phyloP scores from a whole-genome alignment of 2,888 invertebrate species.

The Zaprionus bogoriensis region DNA sequence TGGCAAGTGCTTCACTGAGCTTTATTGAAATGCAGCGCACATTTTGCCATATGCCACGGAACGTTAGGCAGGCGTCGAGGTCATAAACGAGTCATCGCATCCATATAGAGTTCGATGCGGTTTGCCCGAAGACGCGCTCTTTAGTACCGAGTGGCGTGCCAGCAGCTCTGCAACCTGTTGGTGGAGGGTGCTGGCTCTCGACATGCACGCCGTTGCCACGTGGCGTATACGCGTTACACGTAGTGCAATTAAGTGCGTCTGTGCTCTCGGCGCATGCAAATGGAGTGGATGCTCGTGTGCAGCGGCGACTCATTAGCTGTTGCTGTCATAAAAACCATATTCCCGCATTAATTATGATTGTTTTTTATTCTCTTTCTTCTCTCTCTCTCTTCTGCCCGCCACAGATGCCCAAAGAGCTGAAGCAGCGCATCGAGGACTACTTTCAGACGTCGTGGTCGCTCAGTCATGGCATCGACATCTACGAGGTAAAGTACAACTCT shows the following conservation, averaged over 20 bases:
- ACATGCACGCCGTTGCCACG: constrained; percentile 2
- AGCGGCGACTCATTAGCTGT: constrained; percentile 19
- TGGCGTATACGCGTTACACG: constrained; percentile 46
- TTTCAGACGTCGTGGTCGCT: constrained; percentile 99
- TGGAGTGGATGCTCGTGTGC: constrained; percentile 19
- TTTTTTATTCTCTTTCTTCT: not conserved
- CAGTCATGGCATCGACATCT: constrained; percentile 97
- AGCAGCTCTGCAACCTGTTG: constrained; percentile 61
- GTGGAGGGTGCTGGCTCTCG: constrained; percentile 5
- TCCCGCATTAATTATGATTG: constrained; percentile 24
- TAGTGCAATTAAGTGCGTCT: constrained; percentile 68
- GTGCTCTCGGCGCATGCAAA: constrained; percentile 52
- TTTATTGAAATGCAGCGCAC: constrained; percentile 72
- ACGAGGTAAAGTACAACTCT: constrained; percentile 88
- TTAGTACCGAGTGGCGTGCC: constrained; percentile 37
- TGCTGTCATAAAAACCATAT: not conserved
- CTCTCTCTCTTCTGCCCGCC: too few species aligned
- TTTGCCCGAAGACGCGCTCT: constrained; percentile 2
- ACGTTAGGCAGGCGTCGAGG: constrained; percentile 41
- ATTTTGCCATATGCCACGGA: constrained; percentile 62
- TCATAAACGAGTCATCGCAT: constrained; percentile 38
- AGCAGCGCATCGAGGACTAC: constrained; percentile 98
- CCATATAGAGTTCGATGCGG: constrained; percentile 19
- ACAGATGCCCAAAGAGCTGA: constrained; percentile 95
- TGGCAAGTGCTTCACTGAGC: constrained; percentile 38